Conservation (phyloP, 2,113 vertebrate species). For the Pseudolaguvia tuberculata region DNA sequence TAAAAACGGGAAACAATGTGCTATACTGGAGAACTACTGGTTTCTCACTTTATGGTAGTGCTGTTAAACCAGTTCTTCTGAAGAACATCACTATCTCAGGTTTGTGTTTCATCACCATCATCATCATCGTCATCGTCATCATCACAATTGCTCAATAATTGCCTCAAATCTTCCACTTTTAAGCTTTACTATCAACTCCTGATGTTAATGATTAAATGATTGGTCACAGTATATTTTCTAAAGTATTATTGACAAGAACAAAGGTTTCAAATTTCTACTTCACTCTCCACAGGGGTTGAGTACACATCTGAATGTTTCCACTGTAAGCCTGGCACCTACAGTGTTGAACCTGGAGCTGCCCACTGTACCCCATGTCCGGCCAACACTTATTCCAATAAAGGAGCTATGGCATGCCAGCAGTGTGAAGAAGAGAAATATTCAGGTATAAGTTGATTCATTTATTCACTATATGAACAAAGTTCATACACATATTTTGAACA, state of each 20-base stretch:
- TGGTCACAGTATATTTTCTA: neutral
- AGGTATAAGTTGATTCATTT: conserved; percentile 62
- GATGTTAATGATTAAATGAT: no score
- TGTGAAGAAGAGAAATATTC: conserved; percentile 77
- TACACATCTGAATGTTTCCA: conserved; percentile 96
- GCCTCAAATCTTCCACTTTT: neutral
- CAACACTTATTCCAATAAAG: conserved; percentile 79
- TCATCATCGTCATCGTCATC: conserved; percentile 2
- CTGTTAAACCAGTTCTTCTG: conserved; percentile 81
- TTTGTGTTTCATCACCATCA: conserved; percentile 48
- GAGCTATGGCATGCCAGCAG: conserved; percentile 77
- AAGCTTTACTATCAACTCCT: no score
- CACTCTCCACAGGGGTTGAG: conserved; percentile 74
- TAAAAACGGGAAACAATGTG: conserved; percentile 86
- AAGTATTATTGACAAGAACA: neutral
- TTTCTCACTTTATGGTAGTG: conserved; percentile 68
- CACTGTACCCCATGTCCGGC: conserved; percentile 75
- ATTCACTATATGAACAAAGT: no score
- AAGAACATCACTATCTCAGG: conserved; percentile 87
- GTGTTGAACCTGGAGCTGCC: conserved; percentile 73
- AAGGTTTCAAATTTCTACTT: neutral
- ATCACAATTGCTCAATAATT: no score
- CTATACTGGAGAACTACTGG: conserved; percentile 87
- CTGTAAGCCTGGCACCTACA: conserved; percentile 86
- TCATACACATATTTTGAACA: no score